Evolutionary conservation across 1,140 invertebrate genomes (phyloP), one percentile per base, ranked within the genome.

Genomic region (Formica exsecta): DNA sequence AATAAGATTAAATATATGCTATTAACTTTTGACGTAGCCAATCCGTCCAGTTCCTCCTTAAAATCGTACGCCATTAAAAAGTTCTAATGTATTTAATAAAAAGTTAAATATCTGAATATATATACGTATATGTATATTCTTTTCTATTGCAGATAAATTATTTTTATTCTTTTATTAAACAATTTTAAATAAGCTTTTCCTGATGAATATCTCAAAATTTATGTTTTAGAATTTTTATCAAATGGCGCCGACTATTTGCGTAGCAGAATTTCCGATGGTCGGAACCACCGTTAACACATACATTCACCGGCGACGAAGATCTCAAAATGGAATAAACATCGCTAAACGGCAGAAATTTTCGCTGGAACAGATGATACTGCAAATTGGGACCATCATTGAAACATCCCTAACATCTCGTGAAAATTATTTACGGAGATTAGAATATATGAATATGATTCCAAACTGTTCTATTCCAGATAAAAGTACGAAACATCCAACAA

Each of bases 221-320:
- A 4, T 74, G 29, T 83, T 83, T 62, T 57, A 83, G 44, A 41
- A 38, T 13, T 81, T 29, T 66, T 61, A 11, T 22, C 1, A 3
- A 71, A 94, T 94, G 93, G 91, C 92, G 44, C 92, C 93, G 22
- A 92, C 91, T 41, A 41, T 93, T 73, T 93, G 91, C 59, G 29
- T 93, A 79, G 36, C 91, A 11, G 93, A 93, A 32, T 62, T 93
- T 16, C 86, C 90, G 36, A 75, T 86, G 36, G 73, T 80, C 16
- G 87, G 87, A 71, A 90, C 83, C 61, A 68, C 90, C 2, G 87
- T 84, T 29, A 68, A 48, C 16, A 85, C 88, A 1, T 88, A 90
- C 44, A 57, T 86, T 7, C 90, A 86, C 8, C 88, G 87, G 66
- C 87, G 89, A 70, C 88, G 85, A 65, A 81, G 86, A 62, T 44